A percentile compares a stretch with the other conserved stretches of the same genome.
phyloP scores from a whole-genome alignment of 2,797 vertebrate species.

The Poecilia wingei region DNA sequence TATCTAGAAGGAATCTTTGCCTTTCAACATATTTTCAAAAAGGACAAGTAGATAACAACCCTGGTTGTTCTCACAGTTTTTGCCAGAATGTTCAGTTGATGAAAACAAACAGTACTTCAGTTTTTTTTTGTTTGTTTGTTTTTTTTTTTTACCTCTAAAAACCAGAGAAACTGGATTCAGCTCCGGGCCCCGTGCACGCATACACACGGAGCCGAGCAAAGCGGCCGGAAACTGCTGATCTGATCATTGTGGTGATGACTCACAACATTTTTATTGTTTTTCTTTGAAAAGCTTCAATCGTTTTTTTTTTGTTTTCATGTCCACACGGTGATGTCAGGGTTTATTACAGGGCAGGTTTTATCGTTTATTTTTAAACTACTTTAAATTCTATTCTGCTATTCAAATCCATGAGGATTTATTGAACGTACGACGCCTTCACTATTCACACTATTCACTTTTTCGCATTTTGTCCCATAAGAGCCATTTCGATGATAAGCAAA shows the following conservation, averaged over 20 bases:
- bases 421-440: background rate
- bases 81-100: conserved; percentile 57
- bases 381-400: background rate
- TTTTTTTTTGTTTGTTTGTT: too few species aligned
- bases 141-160: conserved; percentile 58
- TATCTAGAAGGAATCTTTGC: conserved; percentile 50
- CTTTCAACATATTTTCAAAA: conserved; percentile 49
- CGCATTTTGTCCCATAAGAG: background rate
- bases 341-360: background rate
- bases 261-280: background rate
- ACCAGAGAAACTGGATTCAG: conserved; percentile 68
- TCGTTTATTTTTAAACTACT: background rate
- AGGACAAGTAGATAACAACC: conserved; percentile 57
- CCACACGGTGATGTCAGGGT: background rate
- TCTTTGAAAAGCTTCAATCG: conserved; percentile 9
- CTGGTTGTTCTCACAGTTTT: conserved; percentile 58
- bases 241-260: conserved; percentile 12
- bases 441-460: background rate
- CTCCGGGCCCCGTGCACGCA: background rate
- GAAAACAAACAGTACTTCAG: conserved; percentile 51
- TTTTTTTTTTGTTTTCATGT: background rate
- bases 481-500: background rate
- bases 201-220: conserved; percentile 17
- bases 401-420: background rate
- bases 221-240: conserved; percentile 36